A percentile compares a stretch with the other conserved stretches of the same genome.
phyloP scores from a whole-genome alignment of 2,113 vertebrate genomes.

The Chaetura pelagica region DNA sequence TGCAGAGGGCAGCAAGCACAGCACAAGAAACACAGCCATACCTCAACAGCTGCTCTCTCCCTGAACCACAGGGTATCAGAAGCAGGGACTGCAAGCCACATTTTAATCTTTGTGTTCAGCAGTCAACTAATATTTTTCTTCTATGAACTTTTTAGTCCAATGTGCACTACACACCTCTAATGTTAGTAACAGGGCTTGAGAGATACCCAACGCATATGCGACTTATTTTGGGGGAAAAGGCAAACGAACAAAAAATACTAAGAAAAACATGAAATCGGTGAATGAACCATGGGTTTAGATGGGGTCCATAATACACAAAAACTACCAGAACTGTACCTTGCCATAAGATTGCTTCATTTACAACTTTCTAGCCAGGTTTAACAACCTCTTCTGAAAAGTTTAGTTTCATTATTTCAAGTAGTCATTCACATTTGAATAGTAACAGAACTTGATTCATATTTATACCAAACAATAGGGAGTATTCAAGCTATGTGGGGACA shows the following conservation, averaged over 20 bases:
- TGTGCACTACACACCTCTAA: background rate
- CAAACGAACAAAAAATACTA: background rate
- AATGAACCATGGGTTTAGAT: background rate
- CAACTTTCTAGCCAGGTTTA: background rate
- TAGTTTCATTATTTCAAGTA: background rate
- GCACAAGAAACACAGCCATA: background rate
- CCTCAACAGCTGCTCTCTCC: background rate
- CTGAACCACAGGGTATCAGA: accelerated
- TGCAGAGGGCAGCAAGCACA: background rate
- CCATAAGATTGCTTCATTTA: background rate
- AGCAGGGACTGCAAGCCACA: background rate
- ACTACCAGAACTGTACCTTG: background rate
- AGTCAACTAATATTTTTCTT: background rate
- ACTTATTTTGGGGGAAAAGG: background rate
- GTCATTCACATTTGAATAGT: background rate
- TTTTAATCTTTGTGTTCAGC: background rate
- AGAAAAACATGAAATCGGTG: background rate
- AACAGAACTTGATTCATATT: background rate
- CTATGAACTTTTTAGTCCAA: background rate
- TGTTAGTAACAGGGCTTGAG: background rate
- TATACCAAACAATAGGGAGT: background rate
- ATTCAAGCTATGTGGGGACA: background rate
- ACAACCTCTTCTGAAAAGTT: background rate
- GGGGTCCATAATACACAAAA: background rate
- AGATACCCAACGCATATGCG: background rate